Evolutionary conservation across 2,113 vertebrate species (phyloP), one percentile per base, ranked within the genome.

Genomic region (Willisornis vidua): DNA sequence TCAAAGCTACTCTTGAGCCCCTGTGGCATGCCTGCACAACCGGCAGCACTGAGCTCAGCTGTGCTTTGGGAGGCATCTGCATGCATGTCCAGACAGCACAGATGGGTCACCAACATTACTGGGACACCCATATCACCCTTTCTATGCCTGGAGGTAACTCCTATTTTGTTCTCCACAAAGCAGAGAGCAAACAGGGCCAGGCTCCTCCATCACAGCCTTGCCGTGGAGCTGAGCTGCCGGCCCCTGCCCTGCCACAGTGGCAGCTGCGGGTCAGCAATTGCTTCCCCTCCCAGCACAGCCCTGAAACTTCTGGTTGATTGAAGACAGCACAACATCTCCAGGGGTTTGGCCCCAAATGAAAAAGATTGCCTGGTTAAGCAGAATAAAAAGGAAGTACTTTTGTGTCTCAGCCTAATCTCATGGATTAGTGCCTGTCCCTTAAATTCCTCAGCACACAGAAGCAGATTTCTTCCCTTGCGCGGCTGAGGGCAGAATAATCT

Each of bases 301-400:
- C 48, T 66, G 23, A 12, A n/a, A 12, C 41, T 58, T 65, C 59
- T 26, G 52, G 3, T 2, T 73, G n/a, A 43, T 2, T 61, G 43
- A 49, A 43, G n/a, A 12, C n/a, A 65, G 37, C 1, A 1, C 24
- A 33, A 3, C 0, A 2, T 57, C n/a, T 71, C 70, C 33, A 20
- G 52, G 37, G 26, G 6, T 68, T 89, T 73, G 87, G 20, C 57
- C 83, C 87, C 84, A 79, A 19, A 58, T 37, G 71, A 68, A 90
- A 39, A 33, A 45, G 67, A 85, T 68, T 83, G 77, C 55, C 39
- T 5, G 7, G 58, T 91, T 92, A 94, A 89, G 67, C 65, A 90
- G 70, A 77, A 93, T 55, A 83, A 96, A 78, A 92, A 37, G 43
- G 48, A 93, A 74, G 39, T 31, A 55, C 66, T 94, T 91, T 71